Base-by-base conservation (phyloP, 2,888 invertebrate species). In the Coenonympha glycerion region DNA sequence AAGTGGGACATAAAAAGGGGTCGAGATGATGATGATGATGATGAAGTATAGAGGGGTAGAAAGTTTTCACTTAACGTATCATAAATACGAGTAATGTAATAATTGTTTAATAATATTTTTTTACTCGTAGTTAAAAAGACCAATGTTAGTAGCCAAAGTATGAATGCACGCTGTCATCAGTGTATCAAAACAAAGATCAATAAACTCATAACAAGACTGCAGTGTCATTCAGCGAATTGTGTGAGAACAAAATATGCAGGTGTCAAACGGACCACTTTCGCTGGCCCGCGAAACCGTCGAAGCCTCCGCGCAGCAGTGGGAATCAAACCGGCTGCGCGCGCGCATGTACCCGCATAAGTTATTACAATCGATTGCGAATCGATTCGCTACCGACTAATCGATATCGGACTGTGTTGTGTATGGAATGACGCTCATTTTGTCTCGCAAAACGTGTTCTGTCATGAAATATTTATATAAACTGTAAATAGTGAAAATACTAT, bases 271-370 rank as follows among this genome's bases (percentile, higher is more conserved):
- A 61, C 54, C 68, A 84, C 85, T 85, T 85, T 84, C 85, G 82
- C 81, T 70, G 37, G 52, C 71, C 73, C 66, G 73, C 74, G 73
- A 74, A 79, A 76, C 56, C 47, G 31, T 21, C n/a, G 19, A 37
- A 69, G 66, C 66, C 71, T 71, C 31, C 71, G 78, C 79, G 76
- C 71, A 67, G 57, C 77, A 84, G 83, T 82, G 60, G 70, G 60
- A 61, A 58, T 60, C 57, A 60, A 60, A 59, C 66, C 51, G 61
- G 58, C 66, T 64, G 56, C 70, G 71, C 72, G 66, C 63, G 76
- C 76, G 76, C 73, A 66, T 64, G 61, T 64, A 57, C n/a, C n/a
- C n/a, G n/a, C n/a, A n/a, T n/a, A n/a, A n/a, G n/a, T n/a, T n/a
- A n/a, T n/a, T n/a, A n/a, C 22, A 31, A 16, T 61, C 61, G 54